These are phyloP conservation scores for Psittacus erithacus DNA, from an alignment of 2,113 vertebrate genomes.

Conservation along the genomic window DNA sequence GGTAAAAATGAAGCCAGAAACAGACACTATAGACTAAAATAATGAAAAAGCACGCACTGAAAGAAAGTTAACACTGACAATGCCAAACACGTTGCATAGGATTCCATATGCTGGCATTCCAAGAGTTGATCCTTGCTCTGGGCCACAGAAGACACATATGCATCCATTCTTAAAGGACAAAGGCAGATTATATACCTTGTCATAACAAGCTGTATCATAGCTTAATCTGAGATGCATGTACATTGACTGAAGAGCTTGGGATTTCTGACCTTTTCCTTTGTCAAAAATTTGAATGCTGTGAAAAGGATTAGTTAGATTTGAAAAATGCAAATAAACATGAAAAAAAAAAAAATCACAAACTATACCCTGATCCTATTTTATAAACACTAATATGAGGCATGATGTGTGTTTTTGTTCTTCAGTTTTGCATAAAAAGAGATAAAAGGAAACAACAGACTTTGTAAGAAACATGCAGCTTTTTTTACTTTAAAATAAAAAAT, in stretches of 20 bases:
- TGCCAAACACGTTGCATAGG: not conserved
- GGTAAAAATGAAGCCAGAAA: not conserved
- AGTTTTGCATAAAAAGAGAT: not conserved
- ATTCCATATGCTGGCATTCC: not conserved
- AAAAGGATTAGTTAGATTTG: not conserved
- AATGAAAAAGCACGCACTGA: not conserved
- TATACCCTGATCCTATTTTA: not conserved
- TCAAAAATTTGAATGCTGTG: not conserved
- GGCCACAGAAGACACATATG: not conserved
- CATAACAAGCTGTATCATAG: not conserved
- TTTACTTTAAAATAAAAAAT: constrained; percentile 51
- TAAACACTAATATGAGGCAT: not conserved
- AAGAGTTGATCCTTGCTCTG: not conserved
- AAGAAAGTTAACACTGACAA: not conserved
- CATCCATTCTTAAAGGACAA: not conserved
- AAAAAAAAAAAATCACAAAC: not conserved
- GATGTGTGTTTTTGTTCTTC: not conserved
- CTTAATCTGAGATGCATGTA: not conserved
- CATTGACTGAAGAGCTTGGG: not conserved
- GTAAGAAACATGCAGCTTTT: not conserved
- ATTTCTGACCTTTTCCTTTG: not conserved
- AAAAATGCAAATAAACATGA: not conserved
- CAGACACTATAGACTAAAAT: not conserved
- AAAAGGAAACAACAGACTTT: not conserved
- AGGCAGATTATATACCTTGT: not conserved